phyloP scores from a whole-genome alignment of 2,797 vertebrate species.

The Chelmon rostratus region DNA sequence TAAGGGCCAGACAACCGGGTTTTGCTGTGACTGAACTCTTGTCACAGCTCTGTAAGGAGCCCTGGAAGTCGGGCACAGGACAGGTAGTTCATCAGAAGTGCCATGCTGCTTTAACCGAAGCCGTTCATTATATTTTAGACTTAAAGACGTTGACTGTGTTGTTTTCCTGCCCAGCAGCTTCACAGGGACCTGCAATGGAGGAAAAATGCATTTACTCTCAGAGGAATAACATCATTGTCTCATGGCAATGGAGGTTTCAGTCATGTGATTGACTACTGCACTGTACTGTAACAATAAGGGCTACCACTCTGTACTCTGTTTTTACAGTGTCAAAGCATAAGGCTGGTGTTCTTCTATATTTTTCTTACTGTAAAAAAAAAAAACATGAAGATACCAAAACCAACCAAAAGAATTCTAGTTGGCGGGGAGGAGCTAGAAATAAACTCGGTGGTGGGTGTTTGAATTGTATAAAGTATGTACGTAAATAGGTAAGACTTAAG shows the following conservation, averaged over 20 bases:
- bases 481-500: no score
- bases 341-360: background rate
- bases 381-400: background rate
- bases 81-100: conserved; percentile 27
- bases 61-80: conserved; percentile 25
- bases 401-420: no score
- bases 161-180: background rate
- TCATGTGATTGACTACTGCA: background rate
- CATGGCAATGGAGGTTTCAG: background rate
- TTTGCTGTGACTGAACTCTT: conserved; percentile 53
- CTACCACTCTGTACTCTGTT: background rate
- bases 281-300: background rate
- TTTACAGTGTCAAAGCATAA: background rate
- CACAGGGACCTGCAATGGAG: background rate
- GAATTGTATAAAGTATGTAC: no score
- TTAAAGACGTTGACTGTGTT: background rate
- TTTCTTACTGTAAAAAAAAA: background rate
- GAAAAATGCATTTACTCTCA: conserved; percentile 13
- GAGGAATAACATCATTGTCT: background rate
- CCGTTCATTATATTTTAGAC: background rate
- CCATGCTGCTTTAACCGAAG: conserved; percentile 3
- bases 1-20: conserved; percentile 44
- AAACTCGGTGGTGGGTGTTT: no score
- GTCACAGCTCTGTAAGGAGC: conserved; percentile 10
- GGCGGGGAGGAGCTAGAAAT: no score